Conservation (phyloP, 2,888 invertebrate genomes). For the Limnephilus lunatus region DNA sequence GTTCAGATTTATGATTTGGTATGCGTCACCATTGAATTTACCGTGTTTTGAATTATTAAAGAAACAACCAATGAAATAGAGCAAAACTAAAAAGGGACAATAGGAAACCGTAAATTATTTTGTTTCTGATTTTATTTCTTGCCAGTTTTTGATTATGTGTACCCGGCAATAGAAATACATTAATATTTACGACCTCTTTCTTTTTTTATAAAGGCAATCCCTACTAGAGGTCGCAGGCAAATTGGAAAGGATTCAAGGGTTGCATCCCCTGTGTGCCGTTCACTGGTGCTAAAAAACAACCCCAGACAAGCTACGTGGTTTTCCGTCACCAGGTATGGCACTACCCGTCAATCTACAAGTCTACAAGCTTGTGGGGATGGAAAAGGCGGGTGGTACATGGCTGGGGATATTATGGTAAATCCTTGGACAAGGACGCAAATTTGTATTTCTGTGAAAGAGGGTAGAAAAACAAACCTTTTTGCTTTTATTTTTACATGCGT, state of each 20-base stretch:
- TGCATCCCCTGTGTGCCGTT: constrained; percentile 58
- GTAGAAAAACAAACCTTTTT: neutral
- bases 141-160: neutral
- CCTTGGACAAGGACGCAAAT: neutral
- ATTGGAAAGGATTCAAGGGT: constrained; percentile 61
- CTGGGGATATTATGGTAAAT: neutral
- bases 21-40: no score
- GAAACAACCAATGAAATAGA: neutral
- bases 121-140: neutral
- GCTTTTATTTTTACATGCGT: neutral
- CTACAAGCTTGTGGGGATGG: neutral
- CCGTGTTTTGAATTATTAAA: neutral
- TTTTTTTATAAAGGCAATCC: constrained; percentile 56
- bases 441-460: neutral
- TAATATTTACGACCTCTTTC: constrained; percentile 56
- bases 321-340: constrained; percentile 21
- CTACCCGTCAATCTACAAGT: constrained; percentile 2
- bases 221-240: constrained; percentile 48
- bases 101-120: neutral
- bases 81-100: neutral
- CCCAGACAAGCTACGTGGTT: constrained; percentile 17
- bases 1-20: no score
- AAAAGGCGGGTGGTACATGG: neutral
- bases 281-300: constrained; percentile 47
- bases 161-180: constrained; percentile 61